Evolutionary conservation across 1,140 invertebrate species (phyloP).

Genomic region (Orussus abietinus): DNA sequence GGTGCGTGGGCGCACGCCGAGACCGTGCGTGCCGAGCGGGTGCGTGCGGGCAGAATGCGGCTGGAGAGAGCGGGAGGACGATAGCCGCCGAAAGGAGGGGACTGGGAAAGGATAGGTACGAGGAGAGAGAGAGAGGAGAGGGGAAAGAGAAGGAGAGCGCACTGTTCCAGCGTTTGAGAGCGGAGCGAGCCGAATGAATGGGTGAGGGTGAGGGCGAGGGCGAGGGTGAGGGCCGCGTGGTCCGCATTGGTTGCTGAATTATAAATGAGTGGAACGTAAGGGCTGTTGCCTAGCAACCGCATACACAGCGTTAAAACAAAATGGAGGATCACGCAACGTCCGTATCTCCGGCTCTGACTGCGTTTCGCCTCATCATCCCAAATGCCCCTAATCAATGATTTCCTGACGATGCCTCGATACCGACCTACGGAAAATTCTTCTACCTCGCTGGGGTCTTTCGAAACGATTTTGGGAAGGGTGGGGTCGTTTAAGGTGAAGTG

Average conservation of each 20-base stretch:
- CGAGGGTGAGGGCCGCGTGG: slow-evolving; percentile 48
- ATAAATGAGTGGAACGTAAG: slow-evolving; percentile 56
- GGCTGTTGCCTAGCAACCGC: slow-evolving; percentile 54
- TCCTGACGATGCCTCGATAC: too few relatives aligned
- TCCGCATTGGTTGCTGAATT: slow-evolving; percentile 55
- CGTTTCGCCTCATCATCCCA: slow-evolving; percentile 7
- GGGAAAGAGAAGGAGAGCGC: slow-evolving; percentile 8
- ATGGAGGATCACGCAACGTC: slow-evolving; percentile 45
- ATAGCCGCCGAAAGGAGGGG: too few relatives aligned
- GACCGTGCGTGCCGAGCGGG: slow-evolving; percentile 23
- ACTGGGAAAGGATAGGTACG: too few relatives aligned
- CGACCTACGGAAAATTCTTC: too few relatives aligned
- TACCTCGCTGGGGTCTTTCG: too few relatives aligned
- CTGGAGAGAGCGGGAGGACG: too few relatives aligned
- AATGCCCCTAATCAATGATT: too few relatives aligned
- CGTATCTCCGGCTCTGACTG: slow-evolving; percentile 9
- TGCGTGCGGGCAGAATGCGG: slow-evolving; percentile 29
- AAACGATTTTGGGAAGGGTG: too few relatives aligned
- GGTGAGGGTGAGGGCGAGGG: slow-evolving; percentile 29
- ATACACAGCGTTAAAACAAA: slow-evolving; percentile 53
- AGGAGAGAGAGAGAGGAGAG: too few relatives aligned
- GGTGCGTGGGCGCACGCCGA: slow-evolving; percentile 27
- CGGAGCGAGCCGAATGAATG: slow-evolving; percentile 32
- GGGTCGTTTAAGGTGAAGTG: too few relatives aligned
- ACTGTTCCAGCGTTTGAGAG: slow-evolving; percentile 42